Percentiles rank a stretch among this genome's conserved stretches.
Conservation (phyloP, 2,797 vertebrate species). For the Triplophysa bombifrons region DNA sequence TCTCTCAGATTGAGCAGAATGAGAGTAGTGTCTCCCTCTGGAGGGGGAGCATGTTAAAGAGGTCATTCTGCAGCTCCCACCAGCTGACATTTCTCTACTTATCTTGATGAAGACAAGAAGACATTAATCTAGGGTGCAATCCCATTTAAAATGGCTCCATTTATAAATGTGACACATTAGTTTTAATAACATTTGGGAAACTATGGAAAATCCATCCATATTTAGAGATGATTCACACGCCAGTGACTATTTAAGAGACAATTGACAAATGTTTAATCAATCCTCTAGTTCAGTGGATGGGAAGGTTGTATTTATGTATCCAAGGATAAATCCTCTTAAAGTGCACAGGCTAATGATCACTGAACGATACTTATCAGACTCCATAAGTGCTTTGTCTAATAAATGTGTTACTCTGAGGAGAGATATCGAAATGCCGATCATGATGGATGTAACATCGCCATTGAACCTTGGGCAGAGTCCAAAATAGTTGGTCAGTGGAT, state of each 20-base stretch:
- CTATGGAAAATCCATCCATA: constrained; percentile 73
- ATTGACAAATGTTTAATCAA: constrained; percentile 67
- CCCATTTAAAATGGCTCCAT: constrained; percentile 70
- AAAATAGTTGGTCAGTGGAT: constrained; percentile 56
- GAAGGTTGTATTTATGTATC: constrained; percentile 73
- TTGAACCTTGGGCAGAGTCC: constrained; percentile 81
- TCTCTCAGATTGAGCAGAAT: constrained; percentile 26
- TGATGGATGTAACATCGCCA: constrained; percentile 79
- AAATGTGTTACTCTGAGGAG: constrained; percentile 72
- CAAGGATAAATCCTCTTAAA: constrained; percentile 71
- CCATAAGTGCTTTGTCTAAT: constrained; percentile 79
- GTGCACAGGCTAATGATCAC: constrained; percentile 74
- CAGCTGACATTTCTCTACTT: constrained; percentile 46
- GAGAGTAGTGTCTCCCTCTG: constrained; percentile 56
- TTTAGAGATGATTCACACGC: constrained; percentile 64
- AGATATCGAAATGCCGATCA: constrained; percentile 70
- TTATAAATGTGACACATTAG: constrained; percentile 72
- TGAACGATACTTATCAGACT: constrained; percentile 78
- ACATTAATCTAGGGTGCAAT: constrained; percentile 66
- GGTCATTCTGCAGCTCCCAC: constrained; percentile 47
- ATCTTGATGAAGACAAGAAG: constrained; percentile 70
- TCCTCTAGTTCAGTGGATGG: constrained; percentile 66
- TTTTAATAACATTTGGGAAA: constrained; percentile 73
- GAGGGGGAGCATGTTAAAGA: constrained; percentile 48
- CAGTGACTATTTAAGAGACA: constrained; percentile 63